phyloP scores from a whole-genome alignment of 2,113 vertebrate species.

The Tretioscincus oriximinensis region DNA sequence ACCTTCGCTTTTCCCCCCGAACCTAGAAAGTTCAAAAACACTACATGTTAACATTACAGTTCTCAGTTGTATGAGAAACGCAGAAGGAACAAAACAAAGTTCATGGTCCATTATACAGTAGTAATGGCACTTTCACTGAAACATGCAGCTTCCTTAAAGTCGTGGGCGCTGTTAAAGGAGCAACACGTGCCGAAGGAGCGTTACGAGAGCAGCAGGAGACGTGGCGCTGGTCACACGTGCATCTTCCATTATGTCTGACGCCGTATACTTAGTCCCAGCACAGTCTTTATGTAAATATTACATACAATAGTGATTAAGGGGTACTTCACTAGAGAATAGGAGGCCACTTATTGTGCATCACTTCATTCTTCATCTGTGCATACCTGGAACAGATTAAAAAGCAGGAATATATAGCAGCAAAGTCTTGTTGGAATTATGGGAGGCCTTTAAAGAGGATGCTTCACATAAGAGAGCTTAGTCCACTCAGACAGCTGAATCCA shows the following conservation, averaged over 20 bases:
- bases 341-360: slow-evolving; percentile 37
- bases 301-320: slow-evolving; percentile 88
- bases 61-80: slow-evolving; percentile 63
- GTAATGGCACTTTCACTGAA: slow-evolving; percentile 82
- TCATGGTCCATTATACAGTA: slow-evolving; percentile 79
- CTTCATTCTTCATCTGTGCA: slow-evolving; percentile 98
- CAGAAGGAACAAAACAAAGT: slow-evolving; percentile 57
- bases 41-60: slow-evolving; percentile 67
- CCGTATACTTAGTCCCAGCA: slow-evolving; percentile 59
- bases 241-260: slow-evolving; percentile 62
- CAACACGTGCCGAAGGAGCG: slow-evolving; percentile 77
- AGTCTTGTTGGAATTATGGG: not conserved
- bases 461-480: too few species aligned
- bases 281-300: slow-evolving; percentile 79
- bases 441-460: not conserved
- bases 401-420: not conserved
- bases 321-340: slow-evolving; percentile 58
- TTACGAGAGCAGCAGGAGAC: slow-evolving; percentile 84
- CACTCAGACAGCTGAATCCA: not conserved
- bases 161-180: slow-evolving; percentile 74
- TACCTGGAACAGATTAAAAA: slow-evolving; percentile 74
- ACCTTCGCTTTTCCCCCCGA: slow-evolving; percentile 50
- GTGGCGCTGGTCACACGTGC: slow-evolving; percentile 73
- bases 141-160: slow-evolving; percentile 87
- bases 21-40: slow-evolving; percentile 70